A percentile compares a stretch with the other conserved stretches of the same genome.
phyloP scores from a whole-genome alignment of 2,888 invertebrate genomes.

The Zaprionus bogoriensis region DNA sequence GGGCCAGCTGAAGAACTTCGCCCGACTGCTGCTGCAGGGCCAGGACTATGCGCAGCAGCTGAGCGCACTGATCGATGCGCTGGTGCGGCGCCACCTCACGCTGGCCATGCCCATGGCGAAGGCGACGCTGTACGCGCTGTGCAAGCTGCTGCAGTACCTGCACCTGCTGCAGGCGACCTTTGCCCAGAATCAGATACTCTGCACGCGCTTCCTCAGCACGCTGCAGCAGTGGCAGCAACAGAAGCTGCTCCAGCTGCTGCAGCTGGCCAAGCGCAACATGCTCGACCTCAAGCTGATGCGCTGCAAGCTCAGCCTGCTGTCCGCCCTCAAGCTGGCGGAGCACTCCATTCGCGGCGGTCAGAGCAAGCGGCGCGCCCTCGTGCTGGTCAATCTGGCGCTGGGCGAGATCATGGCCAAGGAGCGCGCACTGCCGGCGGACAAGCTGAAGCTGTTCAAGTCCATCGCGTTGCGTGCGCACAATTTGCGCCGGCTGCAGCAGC shows the following conservation, averaged over 20 bases:
- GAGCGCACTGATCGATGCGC: constrained; percentile 84
- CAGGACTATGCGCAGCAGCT: constrained; percentile 88
- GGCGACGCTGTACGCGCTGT: constrained; percentile 88
- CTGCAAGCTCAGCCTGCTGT: constrained; percentile 47
- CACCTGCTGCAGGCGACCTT: constrained; percentile 90
- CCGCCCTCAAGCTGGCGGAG: constrained; percentile 56
- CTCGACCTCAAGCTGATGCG: constrained; percentile 60
- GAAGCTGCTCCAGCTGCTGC: constrained; percentile 59
- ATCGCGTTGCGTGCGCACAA: constrained; percentile 87
- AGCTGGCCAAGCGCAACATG: constrained; percentile 45
- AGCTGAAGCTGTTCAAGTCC: constrained; percentile 85
- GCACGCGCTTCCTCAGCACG: constrained; percentile 89
- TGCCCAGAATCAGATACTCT: constrained; percentile 86
- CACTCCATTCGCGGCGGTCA: constrained; percentile 48
- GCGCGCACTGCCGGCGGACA: constrained; percentile 84
- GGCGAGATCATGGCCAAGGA: constrained; percentile 80
- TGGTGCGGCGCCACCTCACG: constrained; percentile 88
- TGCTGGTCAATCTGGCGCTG: constrained; percentile 45
- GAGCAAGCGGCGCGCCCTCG: constrained; percentile 29
- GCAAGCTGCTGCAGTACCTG: constrained; percentile 91
- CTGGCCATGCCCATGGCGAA: constrained; percentile 91
- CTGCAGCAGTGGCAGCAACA: constrained; percentile 88
- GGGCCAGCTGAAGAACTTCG: constrained; percentile 84
- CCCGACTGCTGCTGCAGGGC: constrained; percentile 83
- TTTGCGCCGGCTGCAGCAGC: constrained; percentile 85